Percentiles rank a stretch among this genome's conserved stretches.
Evolutionary conservation across 2,113 vertebrate species (phyloP).

Genomic region (Phalacrocorax pelagicus): DNA sequence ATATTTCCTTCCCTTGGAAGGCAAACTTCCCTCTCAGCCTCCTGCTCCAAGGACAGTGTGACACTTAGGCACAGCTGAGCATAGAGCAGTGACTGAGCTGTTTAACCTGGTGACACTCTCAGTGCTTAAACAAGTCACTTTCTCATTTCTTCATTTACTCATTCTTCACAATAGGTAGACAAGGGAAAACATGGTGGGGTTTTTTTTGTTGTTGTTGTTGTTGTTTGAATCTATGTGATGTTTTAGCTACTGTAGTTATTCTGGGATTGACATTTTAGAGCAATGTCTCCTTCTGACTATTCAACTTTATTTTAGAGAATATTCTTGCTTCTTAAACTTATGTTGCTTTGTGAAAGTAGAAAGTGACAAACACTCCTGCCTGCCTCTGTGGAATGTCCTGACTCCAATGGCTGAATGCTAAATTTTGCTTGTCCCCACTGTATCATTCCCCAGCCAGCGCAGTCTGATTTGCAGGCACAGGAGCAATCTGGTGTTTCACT

Average conservation of each 20-base stretch:
- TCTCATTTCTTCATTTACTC: background rate
- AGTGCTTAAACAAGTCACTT: background rate
- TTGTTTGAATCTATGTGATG: background rate
- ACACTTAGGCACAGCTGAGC: background rate
- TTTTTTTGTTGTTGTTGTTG: too few species aligned
- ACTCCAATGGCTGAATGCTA: rapidly evolving
- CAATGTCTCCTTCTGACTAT: background rate
- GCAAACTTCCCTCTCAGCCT: background rate
- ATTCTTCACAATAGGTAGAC: background rate
- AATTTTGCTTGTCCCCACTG: background rate
- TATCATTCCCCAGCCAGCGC: background rate
- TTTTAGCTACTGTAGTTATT: background rate
- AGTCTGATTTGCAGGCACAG: background rate
- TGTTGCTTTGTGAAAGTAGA: background rate
- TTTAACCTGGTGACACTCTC: background rate
- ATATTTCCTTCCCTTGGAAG: background rate
- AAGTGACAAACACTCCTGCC: background rate
- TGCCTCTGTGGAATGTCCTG: background rate
- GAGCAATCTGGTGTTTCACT: background rate
- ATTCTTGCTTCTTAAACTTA: background rate
- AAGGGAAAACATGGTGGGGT: background rate
- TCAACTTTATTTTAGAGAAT: background rate
- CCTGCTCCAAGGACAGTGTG: background rate
- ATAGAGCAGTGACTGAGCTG: background rate
- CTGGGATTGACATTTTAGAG: background rate